Base-by-base conservation (phyloP, 2,888 invertebrate genomes). In the Spodoptera exigua region DNA sequence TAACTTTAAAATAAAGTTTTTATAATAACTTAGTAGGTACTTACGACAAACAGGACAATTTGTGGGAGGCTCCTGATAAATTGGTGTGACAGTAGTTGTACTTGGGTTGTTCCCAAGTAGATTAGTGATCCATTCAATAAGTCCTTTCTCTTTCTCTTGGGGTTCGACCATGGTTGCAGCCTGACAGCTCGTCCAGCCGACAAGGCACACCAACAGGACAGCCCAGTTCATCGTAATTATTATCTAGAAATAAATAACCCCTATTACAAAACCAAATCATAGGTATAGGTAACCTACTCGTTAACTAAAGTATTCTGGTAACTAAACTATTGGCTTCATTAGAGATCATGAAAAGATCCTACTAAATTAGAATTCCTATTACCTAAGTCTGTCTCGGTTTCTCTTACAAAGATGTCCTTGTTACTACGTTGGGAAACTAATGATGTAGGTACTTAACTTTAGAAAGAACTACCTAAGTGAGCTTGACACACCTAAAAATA, bases 21-120 rank as follows among this genome's bases (percentile, higher is more conserved):
- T n/a, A n/a, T n/a, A n/a, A n/a, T n/a, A n/a, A n/a, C n/a, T n/a
- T n/a, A n/a, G n/a, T n/a, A n/a, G n/a, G n/a, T 65, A 90, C 95
- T 92, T 78, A 95, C 96, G 90, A 79, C 96, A 96, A 43, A 87
- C 74, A 9, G 90, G 88, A 76, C 96, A 96, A 21, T 89, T 80
- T 3, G 86, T 82, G 0, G 93, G 91, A 2, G 91, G 88, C 18
- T 87, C 85, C 11, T 83, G 70, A 78, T 65, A 32, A 73, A 81
- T 61, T 0, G 89, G 88, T 3, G 78, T 73, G 18, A 78, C 12
- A 27, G 91, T 85, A 16, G 89, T 85, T 17, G 83, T 77, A 16
- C 89, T 85, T 17, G 83, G 78, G 1, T 88, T 78, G 1, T 84
- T 74, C 0, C 90, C 88, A 0, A 94, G 49, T 14, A 94, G 67